Evolutionary conservation across 2,113 vertebrate species (phyloP), one percentile per base, ranked within the genome.

Genomic region (Tyrannus savana): DNA sequence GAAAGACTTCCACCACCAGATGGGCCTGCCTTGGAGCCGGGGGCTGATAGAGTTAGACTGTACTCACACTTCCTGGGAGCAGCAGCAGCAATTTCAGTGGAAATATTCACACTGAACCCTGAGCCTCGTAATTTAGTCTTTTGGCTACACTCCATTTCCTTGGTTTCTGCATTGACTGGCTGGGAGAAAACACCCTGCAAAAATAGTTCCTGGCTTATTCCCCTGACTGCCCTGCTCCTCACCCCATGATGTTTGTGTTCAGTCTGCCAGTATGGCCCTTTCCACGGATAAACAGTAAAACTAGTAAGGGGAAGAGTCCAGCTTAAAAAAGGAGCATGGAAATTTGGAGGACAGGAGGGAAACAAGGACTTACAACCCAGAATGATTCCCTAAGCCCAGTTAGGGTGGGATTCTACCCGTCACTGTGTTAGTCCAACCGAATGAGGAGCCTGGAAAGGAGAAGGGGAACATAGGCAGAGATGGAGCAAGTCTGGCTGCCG

Each of bases 1-100:
- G 84, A 95, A 96, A 93, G 80, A 75, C 76, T 84, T 89, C 59
- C 72, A 84, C 53, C 83, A 77, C n/a, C 82, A 97, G 71, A 93
- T 91, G 87, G 78, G 62, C 46, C 64, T 90, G 89, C 62, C 87
- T 83, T 58, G 59, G 50, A 91, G 63, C 8, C 2, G 77, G 60
- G 33, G 49, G n/a, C 46, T 83, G 82, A 66, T 0, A 11, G n/a
- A 89, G 33, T 46, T 25, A 69, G 47, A 7, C 39, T 49, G 30
- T 0, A 7, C 59, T 81, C 75, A 87, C 75, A 46, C 53, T n/a
- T 71, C 87, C 71, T 2, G 2, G 41, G 28, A 82, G 49, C 58
- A 50, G 76, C n/a, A 52, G 69, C 52, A 84, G 22, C 31, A 49
- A 24, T 49, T 63, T 50, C 69, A 76, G n/a, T 68, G 71, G 68